These are phyloP conservation scores for Xiphorhynchus elegans DNA, from an alignment of 2,113 vertebrate species.

Conservation along the genomic window DNA sequence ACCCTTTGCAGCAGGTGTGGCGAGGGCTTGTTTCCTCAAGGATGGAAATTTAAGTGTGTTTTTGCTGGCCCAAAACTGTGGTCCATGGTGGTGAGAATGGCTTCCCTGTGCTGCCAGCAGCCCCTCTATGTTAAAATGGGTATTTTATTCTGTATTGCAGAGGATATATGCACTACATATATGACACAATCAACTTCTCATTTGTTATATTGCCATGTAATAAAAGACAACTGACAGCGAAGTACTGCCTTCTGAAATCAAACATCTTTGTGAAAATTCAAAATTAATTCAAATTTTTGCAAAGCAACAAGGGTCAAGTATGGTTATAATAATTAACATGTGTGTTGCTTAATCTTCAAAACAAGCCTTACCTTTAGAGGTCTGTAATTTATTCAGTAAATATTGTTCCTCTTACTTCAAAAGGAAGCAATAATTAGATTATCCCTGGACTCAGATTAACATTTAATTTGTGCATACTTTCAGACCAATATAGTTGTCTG, in stretches of 20 bases:
- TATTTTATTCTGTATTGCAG: neutral
- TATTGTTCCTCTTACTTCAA: slow-evolving; percentile 63
- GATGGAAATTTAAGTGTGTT: neutral
- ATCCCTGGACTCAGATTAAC: slow-evolving; percentile 40
- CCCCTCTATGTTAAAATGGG: neutral
- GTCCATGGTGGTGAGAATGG: neutral
- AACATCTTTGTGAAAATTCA: slow-evolving; percentile 22
- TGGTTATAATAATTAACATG: slow-evolving; percentile 24
- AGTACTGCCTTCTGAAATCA: neutral
- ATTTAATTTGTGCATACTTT: slow-evolving; percentile 47
- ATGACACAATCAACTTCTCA: neutral
- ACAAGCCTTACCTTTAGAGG: slow-evolving; percentile 48
- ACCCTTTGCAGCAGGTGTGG: neutral
- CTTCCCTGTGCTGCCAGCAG: neutral
- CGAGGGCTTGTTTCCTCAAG: neutral
- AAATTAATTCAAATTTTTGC: neutral
- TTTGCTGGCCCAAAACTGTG: neutral
- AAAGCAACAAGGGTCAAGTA: neutral
- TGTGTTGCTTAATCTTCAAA: slow-evolving; percentile 69
- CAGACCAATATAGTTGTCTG: slow-evolving; percentile 11
- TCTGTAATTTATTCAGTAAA: slow-evolving; percentile 58
- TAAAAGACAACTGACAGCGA: neutral
- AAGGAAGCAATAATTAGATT: slow-evolving; percentile 66
- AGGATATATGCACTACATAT: neutral
- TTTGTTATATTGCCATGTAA: neutral